Evolutionary conservation across 2,888 invertebrate genomes (phyloP).

Genomic region (Drosophila silvestris): DNA sequence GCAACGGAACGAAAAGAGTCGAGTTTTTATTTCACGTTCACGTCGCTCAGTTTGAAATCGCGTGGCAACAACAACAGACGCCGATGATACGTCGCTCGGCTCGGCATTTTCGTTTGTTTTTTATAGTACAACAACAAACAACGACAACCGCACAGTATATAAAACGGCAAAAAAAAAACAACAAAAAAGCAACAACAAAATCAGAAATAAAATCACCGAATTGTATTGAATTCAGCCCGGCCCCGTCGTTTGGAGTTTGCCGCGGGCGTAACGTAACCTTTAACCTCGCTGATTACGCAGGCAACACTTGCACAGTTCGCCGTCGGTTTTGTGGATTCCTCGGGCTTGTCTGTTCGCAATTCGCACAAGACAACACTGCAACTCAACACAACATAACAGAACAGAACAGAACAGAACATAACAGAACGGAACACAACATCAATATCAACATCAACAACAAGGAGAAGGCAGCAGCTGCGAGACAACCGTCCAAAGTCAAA

Average conservation of each 20-base stretch:
- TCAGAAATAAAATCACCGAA: slow-evolving; percentile 2
- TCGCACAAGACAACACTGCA: slow-evolving; percentile 14
- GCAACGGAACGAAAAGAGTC: slow-evolving; percentile 26
- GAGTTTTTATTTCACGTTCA: slow-evolving; percentile 38
- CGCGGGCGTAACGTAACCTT: slow-evolving; percentile 61
- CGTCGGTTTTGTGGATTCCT: slow-evolving; percentile 37
- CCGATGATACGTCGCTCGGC: slow-evolving; percentile 35
- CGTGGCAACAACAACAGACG: slow-evolving; percentile 59
- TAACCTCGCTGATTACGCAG: slow-evolving; percentile 58
- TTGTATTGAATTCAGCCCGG: slow-evolving; percentile 38
- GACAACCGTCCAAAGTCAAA: slow-evolving; percentile 40
- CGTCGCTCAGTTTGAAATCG: slow-evolving; percentile 51
- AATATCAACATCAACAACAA: slow-evolving; percentile 13
- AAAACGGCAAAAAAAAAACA: slow-evolving; percentile 1
- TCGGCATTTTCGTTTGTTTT: slow-evolving; percentile 52
- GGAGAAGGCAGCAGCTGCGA: slow-evolving; percentile 29
- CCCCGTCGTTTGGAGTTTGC: slow-evolving; percentile 44
- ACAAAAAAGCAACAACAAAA: neutral
- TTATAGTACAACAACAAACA: slow-evolving; percentile 21
- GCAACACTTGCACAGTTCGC: slow-evolving; percentile 28
- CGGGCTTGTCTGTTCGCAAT: slow-evolving; percentile 2
- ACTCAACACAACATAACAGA: neutral
- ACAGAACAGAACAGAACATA: neutral
- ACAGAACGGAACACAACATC: slow-evolving; percentile 8
- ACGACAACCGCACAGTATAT: slow-evolving; percentile 6